Conservation (phyloP, 2,888 invertebrate genomes). For the Octodonta nipae region DNA sequence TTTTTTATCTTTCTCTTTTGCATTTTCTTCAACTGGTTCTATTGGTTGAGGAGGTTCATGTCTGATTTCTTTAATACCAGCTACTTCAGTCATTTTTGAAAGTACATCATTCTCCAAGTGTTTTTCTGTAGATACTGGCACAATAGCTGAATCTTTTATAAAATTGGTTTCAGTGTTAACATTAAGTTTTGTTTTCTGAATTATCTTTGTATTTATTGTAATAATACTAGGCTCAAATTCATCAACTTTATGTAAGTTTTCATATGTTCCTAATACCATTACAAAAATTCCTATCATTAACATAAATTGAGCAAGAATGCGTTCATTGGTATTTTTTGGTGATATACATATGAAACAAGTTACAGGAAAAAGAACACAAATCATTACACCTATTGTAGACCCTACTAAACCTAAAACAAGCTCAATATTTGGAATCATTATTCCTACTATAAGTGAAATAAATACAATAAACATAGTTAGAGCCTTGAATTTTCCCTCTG, state of each 20-base stretch:
- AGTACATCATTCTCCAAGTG: too few species aligned
- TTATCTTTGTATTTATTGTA: neutral
- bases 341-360: conserved; percentile 76
- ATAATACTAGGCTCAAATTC: conserved; percentile 8
- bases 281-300: conserved; percentile 71
- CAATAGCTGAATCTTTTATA: conserved; percentile 4
- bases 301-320: conserved; percentile 68
- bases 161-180: conserved; percentile 2
- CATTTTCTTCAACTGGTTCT: conserved; percentile 12
- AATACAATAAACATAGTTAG: conserved; percentile 71
- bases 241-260: conserved; percentile 58
- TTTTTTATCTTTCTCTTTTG: too few species aligned
- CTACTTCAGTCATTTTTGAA: conserved; percentile 11
- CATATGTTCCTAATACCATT: conserved; percentile 81
- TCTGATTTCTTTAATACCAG: conserved; percentile 28
- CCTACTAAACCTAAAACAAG: conserved; percentile 87
- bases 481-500: conserved; percentile 66
- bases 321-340: conserved; percentile 71
- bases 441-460: conserved; percentile 62
- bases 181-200: neutral
- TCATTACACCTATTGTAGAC: conserved; percentile 85
- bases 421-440: conserved; percentile 86
- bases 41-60: conserved; percentile 34
- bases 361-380: conserved; percentile 87
- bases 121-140: conserved; percentile 7